Percentiles rank a stretch among this genome's conserved stretches.
Conservation (phyloP, 2,797 vertebrate species). For the Microctenopoma steveboyesi region DNA sequence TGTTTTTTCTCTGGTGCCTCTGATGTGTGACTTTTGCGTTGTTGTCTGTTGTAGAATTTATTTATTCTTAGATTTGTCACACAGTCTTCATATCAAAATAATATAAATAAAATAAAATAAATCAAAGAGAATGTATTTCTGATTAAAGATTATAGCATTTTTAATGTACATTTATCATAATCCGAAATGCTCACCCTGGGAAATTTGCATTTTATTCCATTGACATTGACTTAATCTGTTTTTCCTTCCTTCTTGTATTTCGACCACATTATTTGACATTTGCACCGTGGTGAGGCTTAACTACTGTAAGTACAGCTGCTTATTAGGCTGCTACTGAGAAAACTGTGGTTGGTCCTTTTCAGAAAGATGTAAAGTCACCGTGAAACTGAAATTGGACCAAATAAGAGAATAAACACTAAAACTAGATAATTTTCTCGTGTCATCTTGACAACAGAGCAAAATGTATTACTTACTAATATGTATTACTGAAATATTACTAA, state of each 20-base stretch:
- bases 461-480: too few species aligned
- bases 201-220: neutral
- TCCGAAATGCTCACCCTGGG: neutral
- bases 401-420: neutral
- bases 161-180: neutral
- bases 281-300: neutral
- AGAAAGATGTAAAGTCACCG: neutral
- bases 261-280: neutral
- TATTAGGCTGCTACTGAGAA: neutral
- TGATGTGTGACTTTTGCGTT: neutral
- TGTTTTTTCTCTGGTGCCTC: neutral
- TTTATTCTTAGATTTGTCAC: too few species aligned
- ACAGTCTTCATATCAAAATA: too few species aligned
- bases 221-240: neutral
- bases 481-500: too few species aligned
- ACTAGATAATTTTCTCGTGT: neutral
- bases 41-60: neutral
- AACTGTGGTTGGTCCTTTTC: neutral
- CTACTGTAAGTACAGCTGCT: neutral
- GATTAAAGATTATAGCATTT: neutral
- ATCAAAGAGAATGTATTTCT: neutral
- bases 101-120: too few species aligned
- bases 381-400: neutral
- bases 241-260: neutral
- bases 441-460: neutral